These are phyloP conservation scores for Pyralis farinalis DNA, from an alignment of 2,888 invertebrate genomes.

Conservation along the genomic window DNA sequence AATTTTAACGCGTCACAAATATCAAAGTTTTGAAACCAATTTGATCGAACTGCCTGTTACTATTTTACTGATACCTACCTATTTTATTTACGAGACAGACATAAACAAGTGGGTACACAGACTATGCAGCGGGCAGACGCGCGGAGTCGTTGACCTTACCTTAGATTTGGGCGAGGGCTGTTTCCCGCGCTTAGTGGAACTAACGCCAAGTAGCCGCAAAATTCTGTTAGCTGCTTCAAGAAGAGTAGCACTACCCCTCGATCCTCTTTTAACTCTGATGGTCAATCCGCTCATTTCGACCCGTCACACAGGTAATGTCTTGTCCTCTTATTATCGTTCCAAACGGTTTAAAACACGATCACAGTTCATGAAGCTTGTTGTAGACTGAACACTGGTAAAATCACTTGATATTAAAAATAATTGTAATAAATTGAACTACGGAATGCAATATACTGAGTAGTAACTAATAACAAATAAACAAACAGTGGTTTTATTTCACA, in stretches of 20 bases:
- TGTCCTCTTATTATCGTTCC: slow-evolving; percentile 59
- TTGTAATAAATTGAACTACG: slow-evolving; percentile 32
- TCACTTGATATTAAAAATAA: slow-evolving; percentile 23
- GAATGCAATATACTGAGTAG: slow-evolving; percentile 42
- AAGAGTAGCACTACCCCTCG: slow-evolving; percentile 78
- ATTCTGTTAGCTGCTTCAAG: slow-evolving; percentile 79
- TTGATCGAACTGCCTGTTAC: not conserved
- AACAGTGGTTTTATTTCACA: slow-evolving; percentile 34
- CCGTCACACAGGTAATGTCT: slow-evolving; percentile 57
- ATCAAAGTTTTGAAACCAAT: not conserved
- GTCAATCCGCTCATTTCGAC: slow-evolving; percentile 80
- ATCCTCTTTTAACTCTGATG: slow-evolving; percentile 78
- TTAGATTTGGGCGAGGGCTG: slow-evolving; percentile 77
- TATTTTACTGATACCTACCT: not conserved
- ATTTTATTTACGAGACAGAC: slow-evolving; percentile 20
- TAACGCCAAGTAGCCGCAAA: slow-evolving; percentile 75
- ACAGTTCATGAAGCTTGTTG: slow-evolving; percentile 60
- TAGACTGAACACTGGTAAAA: slow-evolving; percentile 25
- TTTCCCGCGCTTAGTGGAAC: slow-evolving; percentile 79
- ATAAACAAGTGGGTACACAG: slow-evolving; percentile 37
- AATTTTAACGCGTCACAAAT: not conserved
- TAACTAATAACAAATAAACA: slow-evolving; percentile 36
- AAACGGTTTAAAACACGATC: slow-evolving; percentile 62
- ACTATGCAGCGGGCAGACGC: slow-evolving; percentile 33
- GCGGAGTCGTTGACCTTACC: slow-evolving; percentile 72